Evolutionary conservation across 2,888 invertebrate genomes (phyloP), one percentile per base, ranked within the genome.

Genomic region (Coleophora flavipennella): DNA sequence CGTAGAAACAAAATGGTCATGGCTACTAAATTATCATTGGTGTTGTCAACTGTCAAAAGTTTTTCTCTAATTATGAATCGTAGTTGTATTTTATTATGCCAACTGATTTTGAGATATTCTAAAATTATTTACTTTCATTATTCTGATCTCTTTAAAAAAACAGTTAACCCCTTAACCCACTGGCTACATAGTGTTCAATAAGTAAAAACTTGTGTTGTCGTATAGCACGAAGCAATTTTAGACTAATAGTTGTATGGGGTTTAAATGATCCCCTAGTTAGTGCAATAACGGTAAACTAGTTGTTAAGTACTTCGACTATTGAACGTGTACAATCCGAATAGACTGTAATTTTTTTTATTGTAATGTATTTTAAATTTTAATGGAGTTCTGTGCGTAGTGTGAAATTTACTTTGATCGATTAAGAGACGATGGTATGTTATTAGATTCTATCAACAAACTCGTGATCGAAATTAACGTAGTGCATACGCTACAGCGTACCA

Each of bases 291-390:
- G 55, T 63, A 54, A 50, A 57, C 55, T 20, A 68, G 64, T 35
- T 20, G 40, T 49, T 74, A 79, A 74, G 72, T 66, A 73, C 67
- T 74, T 76, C 57, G 73, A 78, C 67, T 73, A 77, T 77, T 74
- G 64, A 70, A 63, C 69, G 64, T 83, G 77, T 80, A 83, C 80
- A 80, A 78, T 75, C 76, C 67, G 65, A 68, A 77, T 80, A 81
- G 81, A 80, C 78, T 80, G 77, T 81, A 78, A 73, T 60, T 63
- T 72, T 70, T 64, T 68, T 67, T 60, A 65, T 68, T 67, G 38
- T 40, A 39, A 42, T 38, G 44, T 62, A 57, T 51, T 46, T 55
- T 61, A 51, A 55, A 66, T 20, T 20, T 20, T 20, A 20, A 20
- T n/a, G n/a, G n/a, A n/a, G 6, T 20, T 20, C 6, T 4, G 20